These are phyloP conservation scores for Porites australiensis DNA, from an alignment of 64 coral and sea anemone genomes.

Conservation along the genomic window DNA sequence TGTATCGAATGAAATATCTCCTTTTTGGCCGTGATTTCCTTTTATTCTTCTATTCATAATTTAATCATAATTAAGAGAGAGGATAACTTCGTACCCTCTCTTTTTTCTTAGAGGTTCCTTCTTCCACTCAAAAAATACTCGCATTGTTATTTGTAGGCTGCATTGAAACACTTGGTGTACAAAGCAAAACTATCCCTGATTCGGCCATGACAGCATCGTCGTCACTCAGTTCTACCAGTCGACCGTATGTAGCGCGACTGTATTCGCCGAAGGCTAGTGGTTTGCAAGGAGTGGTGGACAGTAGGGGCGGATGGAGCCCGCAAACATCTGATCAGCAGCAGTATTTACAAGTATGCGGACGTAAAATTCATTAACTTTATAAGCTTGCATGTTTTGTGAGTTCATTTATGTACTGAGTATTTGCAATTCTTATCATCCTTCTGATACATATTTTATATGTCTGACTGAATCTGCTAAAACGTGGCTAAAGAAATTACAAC, in stretches of 20 bases:
- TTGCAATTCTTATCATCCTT: too few relatives aligned
- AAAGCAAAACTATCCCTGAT: conserved; percentile 75
- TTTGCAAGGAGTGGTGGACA: conserved; percentile 77
- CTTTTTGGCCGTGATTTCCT: too few relatives aligned
- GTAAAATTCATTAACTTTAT: background rate
- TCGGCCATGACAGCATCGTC: conserved; percentile 86
- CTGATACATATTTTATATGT: too few relatives aligned
- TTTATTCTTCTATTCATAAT: too few relatives aligned
- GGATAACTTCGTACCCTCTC: too few relatives aligned
- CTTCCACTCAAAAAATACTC: too few relatives aligned
- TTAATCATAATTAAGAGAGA: too few relatives aligned
- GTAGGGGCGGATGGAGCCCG: conserved; percentile 92
- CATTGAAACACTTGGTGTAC: conserved; percentile 83
- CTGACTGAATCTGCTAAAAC: too few relatives aligned
- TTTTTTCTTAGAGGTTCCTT: too few relatives aligned
- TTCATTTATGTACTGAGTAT: background rate
- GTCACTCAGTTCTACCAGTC: conserved; percentile 52
- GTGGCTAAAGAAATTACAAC: too few relatives aligned
- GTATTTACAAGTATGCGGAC: conserved; percentile 77
- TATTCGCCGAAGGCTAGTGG: conserved; percentile 56
- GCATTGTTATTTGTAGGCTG: conserved; percentile 52
- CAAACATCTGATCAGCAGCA: conserved; percentile 72
- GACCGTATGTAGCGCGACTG: conserved; percentile 64
- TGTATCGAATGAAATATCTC: too few relatives aligned
- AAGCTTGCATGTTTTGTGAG: background rate